These are phyloP conservation scores for Pachypeltis micranthus DNA, from an alignment of 1,140 invertebrate genomes.

Conservation along the genomic window DNA sequence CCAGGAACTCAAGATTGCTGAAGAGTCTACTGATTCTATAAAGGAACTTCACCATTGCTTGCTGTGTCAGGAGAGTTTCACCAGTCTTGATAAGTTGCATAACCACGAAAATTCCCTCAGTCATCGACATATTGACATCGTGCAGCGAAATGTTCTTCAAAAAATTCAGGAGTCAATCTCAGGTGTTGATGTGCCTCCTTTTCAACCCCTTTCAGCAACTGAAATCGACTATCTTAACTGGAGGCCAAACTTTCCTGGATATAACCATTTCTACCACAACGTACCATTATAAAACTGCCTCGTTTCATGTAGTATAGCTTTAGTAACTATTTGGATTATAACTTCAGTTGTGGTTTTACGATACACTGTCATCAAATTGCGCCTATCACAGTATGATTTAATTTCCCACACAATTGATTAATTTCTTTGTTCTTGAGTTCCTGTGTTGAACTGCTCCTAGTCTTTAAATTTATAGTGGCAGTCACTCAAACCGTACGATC, in stretches of 20 bases:
- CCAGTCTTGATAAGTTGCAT: conserved; percentile 18
- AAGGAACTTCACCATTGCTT: conserved; percentile 27
- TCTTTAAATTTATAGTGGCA: too few species aligned
- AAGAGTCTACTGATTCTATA: background rate
- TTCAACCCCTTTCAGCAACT: conserved; percentile 19
- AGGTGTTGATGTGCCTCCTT: conserved; percentile 18
- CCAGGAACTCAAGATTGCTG: background rate
- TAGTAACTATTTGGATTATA: too few species aligned
- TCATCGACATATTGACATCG: conserved; percentile 26
- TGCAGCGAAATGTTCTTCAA: conserved; percentile 25
- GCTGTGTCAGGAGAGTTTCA: conserved; percentile 26
- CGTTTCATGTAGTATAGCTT: too few species aligned
- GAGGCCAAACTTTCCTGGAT: conserved; percentile 23
- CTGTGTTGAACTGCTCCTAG: too few species aligned
- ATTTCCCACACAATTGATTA: too few species aligned
- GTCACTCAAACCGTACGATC: too few species aligned
- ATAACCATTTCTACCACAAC: conserved; percentile 27
- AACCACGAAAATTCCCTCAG: conserved; percentile 16
- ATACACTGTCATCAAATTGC: too few species aligned
- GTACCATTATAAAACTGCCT: conserved; percentile 22
- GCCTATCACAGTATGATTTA: too few species aligned
- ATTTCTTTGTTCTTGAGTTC: too few species aligned
- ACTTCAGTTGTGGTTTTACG: too few species aligned
- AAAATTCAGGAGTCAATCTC: conserved; percentile 23
- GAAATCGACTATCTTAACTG: conserved; percentile 22